A percentile compares a stretch with the other conserved stretches of the same genome.
phyloP scores from a whole-genome alignment of 2,888 invertebrate species.

The Pycnomerus fuliginosus region DNA sequence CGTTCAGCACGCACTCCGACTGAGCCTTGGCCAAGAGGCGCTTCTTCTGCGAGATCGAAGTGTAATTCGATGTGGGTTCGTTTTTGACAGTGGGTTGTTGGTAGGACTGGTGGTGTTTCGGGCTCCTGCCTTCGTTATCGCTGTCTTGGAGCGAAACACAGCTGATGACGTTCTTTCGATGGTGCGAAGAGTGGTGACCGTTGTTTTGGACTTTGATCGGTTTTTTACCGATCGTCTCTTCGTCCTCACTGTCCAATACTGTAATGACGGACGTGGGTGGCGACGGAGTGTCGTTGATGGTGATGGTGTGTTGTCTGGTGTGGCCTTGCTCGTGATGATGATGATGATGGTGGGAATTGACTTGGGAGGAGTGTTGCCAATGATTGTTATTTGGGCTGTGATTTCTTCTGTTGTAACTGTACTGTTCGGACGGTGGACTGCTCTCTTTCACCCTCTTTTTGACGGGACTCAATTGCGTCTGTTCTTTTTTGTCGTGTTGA shows the following conservation, averaged over 20 bases:
- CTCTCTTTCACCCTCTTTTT: constrained; percentile 97
- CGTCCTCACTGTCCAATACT: constrained; percentile 93
- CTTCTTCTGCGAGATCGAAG: constrained; percentile 85
- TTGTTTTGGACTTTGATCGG: constrained; percentile 10
- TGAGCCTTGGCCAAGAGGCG: constrained; percentile 85
- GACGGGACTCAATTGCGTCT: constrained; percentile 90
- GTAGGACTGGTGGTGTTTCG: constrained; percentile 41
- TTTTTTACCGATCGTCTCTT: constrained; percentile 57
- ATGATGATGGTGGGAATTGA: constrained; percentile 29
- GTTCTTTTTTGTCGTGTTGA: constrained; percentile 74
- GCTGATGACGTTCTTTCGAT: constrained; percentile 72
- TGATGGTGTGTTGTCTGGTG: constrained; percentile 79
- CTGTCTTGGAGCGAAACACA: constrained; percentile 78
- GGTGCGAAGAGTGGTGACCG: constrained; percentile 28
- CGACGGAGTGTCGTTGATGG: constrained; percentile 93
- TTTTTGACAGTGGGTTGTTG: constrained; percentile 56
- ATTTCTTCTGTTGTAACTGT: constrained; percentile 39
- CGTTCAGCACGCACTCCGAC: constrained; percentile 66
- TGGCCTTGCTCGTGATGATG: constrained; percentile 41
- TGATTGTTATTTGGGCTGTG: constrained; percentile 45
- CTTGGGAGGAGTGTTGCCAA: constrained; percentile 51
- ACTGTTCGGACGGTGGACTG: constrained; percentile 72
- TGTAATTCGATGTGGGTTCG: constrained; percentile 53
- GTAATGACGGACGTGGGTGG: constrained; percentile 95
- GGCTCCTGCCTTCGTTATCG: constrained; percentile 66